A percentile compares a stretch with the other conserved stretches of the same genome.
Conservation (phyloP, 2,113 vertebrate genomes). For the Herpetotheres cachinnans region DNA sequence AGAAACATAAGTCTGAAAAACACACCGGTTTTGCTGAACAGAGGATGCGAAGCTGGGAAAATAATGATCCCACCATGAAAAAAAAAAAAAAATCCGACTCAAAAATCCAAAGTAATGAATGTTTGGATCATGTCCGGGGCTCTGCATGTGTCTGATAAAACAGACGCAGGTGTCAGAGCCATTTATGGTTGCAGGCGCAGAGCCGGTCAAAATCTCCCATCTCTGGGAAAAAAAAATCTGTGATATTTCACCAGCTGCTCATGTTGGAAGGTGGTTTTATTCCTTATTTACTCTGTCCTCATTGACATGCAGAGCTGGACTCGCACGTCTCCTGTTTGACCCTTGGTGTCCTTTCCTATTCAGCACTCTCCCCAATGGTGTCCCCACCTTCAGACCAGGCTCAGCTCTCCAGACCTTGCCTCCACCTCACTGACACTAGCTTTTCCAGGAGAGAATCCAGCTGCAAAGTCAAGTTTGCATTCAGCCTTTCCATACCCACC, state of each 20-base stretch:
- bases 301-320: conserved; percentile 52
- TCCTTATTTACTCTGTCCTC: conserved; percentile 59
- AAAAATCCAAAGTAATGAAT: neutral
- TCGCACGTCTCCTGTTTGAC: neutral
- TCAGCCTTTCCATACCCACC: neutral
- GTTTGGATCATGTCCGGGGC: neutral
- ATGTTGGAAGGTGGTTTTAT: conserved; percentile 60
- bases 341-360: conserved; percentile 18
- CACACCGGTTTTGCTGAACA: neutral
- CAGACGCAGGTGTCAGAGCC: conserved; percentile 16
- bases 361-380: neutral
- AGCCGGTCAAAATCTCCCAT: conserved; percentile 51
- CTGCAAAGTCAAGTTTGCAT: neutral
- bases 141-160: conserved; percentile 23
- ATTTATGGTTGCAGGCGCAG: conserved; percentile 4
- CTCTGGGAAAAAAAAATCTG: conserved; percentile 8
- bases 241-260: conserved; percentile 53
- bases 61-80: neutral
- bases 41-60: neutral
- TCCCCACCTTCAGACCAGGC: neutral
- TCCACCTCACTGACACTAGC: neutral
- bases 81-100: neutral
- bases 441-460: neutral
- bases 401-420: neutral
- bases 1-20: neutral